Evolutionary conservation across 2,797 vertebrate species (phyloP), one percentile per base, ranked within the genome.

Genomic region (Rhinatrema bivittatum): DNA sequence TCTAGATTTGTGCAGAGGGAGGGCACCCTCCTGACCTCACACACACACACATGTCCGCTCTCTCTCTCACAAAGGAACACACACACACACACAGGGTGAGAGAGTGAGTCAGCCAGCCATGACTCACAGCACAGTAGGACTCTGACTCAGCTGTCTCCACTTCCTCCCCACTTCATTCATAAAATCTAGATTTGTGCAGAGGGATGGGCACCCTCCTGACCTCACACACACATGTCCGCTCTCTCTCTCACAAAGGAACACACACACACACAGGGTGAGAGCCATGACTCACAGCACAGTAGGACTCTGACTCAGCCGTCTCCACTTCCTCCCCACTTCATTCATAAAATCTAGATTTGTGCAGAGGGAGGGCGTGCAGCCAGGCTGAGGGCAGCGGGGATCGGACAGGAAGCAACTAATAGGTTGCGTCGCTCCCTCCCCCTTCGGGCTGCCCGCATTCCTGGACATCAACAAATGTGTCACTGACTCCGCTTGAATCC

Each of bases 281-380:
- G n/a, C n/a, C n/a, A n/a, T 74, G 81, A 81, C 62, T 84, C 79
- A 80, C 62, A 64, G 49, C 60, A 68, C 70, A 73, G 64, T 60
- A 66, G 65, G 68, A 57, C 68, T n/a, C 39, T 81, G 79, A 84
- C 39, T 82, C 81, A 82, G 72, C 58, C 19, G 50, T 64, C 73
- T 64, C 71, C 52, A 28, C 39, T 42, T 67, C 70, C 62, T 48
- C 49, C n/a, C 55, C 4, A 38, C 68, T 85, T 68, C 87, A 91
- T 91, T 91, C 89, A 91, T 87, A 87, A 89, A 90, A 85, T 72
- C 26, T 21, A n/a, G n/a, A n/a, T n/a, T n/a, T n/a, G n/a, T n/a
- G n/a, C n/a, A n/a, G n/a, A 39, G 22, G 25, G 5, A 39, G 7
- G 11, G 20, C 33, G 5, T 5, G 23, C n/a, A n/a, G n/a, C n/a